These are phyloP conservation scores for Rhodinocichla rosea DNA, from an alignment of 2,113 vertebrate genomes.

Conservation along the genomic window DNA sequence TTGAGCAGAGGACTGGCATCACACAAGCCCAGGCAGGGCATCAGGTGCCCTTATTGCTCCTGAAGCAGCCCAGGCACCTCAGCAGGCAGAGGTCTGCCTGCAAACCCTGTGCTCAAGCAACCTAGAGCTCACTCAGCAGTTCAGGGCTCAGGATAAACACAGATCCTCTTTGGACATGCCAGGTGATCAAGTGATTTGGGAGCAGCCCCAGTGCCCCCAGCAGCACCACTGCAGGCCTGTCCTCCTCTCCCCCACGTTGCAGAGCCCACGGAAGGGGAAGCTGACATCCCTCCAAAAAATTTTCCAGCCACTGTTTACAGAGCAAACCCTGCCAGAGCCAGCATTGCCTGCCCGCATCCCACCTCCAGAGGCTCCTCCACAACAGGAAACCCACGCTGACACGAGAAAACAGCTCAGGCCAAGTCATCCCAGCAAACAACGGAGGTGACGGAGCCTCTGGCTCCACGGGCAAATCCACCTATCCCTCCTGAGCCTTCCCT, in stretches of 20 bases:
- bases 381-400: constrained; percentile 3
- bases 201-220: not conserved
- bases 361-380: not conserved
- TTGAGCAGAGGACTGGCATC: not conserved
- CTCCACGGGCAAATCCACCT: not conserved
- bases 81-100: not conserved
- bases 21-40: not conserved
- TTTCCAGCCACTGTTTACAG: constrained; percentile 16
- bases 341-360: not conserved
- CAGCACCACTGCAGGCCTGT: not conserved
- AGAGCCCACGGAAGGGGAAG: not conserved
- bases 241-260: not conserved
- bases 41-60: not conserved
- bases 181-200: not conserved
- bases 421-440: not conserved
- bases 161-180: not conserved
- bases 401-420: not conserved
- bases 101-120: fast-evolving
- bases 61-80: not conserved
- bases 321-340: not conserved
- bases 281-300: not conserved
- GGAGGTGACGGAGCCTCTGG: fast-evolving
- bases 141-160: not conserved
- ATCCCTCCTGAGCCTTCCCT: not conserved
- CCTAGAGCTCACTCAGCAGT: not conserved